Evolutionary conservation across 2,888 invertebrate genomes (phyloP).

Genomic region (Mactromeris polynyma): DNA sequence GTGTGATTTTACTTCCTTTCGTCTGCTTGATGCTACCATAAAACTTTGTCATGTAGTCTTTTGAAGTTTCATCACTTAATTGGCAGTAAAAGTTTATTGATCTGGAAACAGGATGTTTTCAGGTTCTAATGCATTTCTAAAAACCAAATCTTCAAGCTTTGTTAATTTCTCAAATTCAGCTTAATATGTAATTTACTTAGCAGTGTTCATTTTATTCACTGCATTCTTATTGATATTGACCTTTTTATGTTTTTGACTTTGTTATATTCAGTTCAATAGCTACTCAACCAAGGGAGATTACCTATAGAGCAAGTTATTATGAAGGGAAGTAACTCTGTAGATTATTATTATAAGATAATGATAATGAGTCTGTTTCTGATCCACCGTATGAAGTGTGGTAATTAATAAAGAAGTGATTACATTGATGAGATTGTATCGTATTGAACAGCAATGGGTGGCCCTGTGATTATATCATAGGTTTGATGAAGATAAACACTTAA

Average conservation of each 20-base stretch:
- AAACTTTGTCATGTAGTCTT: neutral
- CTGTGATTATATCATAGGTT: neutral
- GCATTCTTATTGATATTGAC: neutral
- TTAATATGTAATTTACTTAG: neutral
- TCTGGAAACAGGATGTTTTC: neutral
- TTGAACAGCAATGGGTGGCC: neutral
- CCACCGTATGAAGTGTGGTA: neutral
- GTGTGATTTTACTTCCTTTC: neutral
- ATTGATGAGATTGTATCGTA: slow-evolving; percentile 7
- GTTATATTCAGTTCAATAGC: too few relatives aligned
- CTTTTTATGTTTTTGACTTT: neutral
- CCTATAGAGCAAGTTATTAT: neutral
- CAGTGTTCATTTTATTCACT: neutral
- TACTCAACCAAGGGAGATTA: neutral
- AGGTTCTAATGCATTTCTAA: too few relatives aligned
- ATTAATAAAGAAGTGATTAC: slow-evolving; percentile 7
- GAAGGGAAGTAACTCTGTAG: neutral
- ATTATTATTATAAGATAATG: neutral
- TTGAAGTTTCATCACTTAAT: neutral
- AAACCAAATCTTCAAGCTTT: too few relatives aligned
- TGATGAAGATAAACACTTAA: neutral
- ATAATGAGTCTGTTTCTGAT: neutral
- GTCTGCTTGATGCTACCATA: slow-evolving; percentile 4
- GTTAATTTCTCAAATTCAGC: neutral
- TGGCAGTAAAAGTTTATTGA: neutral